Percentiles rank a stretch among this genome's conserved stretches.
Conservation (phyloP, 64 coral and sea anemone genomes). For the Cladopsammia gracilis region DNA sequence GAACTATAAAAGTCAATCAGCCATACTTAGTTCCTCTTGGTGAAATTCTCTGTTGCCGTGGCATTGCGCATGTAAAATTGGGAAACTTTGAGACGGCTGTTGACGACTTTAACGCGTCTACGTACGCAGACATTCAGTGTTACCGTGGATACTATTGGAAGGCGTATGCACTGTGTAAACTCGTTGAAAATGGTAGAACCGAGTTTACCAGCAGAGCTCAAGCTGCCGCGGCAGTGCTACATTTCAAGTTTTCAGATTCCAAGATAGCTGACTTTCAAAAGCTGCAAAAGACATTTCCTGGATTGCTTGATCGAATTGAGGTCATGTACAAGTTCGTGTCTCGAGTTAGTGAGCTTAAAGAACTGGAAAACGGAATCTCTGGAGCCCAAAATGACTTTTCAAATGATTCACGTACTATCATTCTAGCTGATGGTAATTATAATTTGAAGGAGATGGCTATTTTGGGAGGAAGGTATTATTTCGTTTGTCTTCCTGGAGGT, state of each 20-base stretch:
- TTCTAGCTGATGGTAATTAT: neutral
- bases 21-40: neutral
- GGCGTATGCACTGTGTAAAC: constrained; percentile 42
- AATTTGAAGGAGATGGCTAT: neutral
- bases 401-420: neutral
- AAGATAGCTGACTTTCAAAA: neutral
- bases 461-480: neutral
- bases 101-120: constrained; percentile 21
- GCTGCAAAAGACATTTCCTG: neutral
- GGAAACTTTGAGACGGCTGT: constrained; percentile 13
- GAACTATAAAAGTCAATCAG: neutral
- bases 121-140: neutral
- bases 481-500: neutral
- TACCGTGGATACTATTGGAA: constrained; percentile 21
- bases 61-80: neutral
- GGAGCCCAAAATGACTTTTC: neutral
- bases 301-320: neutral
- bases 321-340: neutral
- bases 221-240: constrained; percentile 17
- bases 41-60: neutral
- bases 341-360: neutral
- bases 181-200: constrained; percentile 5
- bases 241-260: neutral
- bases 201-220: constrained; percentile 18
- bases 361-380: neutral